A percentile compares a stretch with the other conserved stretches of the same genome.
These are phyloP conservation scores for Argyresthia albistria DNA, from an alignment of 2,888 invertebrate genomes.

Conservation along the genomic window DNA sequence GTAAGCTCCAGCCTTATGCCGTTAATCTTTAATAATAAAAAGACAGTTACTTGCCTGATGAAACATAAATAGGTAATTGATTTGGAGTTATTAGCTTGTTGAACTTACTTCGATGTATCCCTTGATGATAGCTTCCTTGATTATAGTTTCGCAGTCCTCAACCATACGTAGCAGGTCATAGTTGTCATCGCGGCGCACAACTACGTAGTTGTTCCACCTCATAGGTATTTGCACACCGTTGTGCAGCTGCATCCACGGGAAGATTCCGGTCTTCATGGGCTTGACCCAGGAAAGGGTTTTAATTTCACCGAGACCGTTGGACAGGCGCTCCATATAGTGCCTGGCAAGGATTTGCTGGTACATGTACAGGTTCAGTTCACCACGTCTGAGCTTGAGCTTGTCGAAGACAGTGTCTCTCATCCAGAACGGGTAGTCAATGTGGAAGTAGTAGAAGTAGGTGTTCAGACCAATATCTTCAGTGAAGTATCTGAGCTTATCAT, in stretches of 20 bases:
- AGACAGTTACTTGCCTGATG: neutral
- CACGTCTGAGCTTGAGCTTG: slow-evolving; percentile 47
- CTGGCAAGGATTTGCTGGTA: slow-evolving; percentile 79
- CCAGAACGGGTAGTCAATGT: slow-evolving; percentile 76
- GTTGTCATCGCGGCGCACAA: slow-evolving; percentile 35
- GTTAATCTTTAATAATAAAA: slow-evolving; percentile 32
- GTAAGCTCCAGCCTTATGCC: slow-evolving; percentile 43
- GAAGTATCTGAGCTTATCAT: slow-evolving; percentile 75
- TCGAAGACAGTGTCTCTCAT: slow-evolving; percentile 59
- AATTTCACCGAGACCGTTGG: slow-evolving; percentile 58
- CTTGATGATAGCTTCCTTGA: slow-evolving; percentile 70
- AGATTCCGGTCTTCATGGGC: slow-evolving; percentile 63
- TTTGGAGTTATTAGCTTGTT: neutral
- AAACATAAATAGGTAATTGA: neutral
- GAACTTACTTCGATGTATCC: slow-evolving; percentile 58
- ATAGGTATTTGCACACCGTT: slow-evolving; percentile 70
- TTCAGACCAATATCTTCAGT: slow-evolving; percentile 78
- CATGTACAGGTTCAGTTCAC: slow-evolving; percentile 71
- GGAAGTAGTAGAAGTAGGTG: slow-evolving; percentile 74
- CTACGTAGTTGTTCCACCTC: slow-evolving; percentile 54
- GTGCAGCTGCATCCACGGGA: slow-evolving; percentile 67
- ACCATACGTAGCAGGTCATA: slow-evolving; percentile 32
- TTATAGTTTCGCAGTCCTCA: slow-evolving; percentile 62
- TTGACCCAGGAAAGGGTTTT: slow-evolving; percentile 56
- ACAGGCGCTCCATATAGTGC: slow-evolving; percentile 67